A percentile compares a stretch with the other conserved stretches of the same genome.
Evolutionary conservation across 64 coral and sea anemone genomes (phyloP).

Genomic region (Acropora yongei): DNA sequence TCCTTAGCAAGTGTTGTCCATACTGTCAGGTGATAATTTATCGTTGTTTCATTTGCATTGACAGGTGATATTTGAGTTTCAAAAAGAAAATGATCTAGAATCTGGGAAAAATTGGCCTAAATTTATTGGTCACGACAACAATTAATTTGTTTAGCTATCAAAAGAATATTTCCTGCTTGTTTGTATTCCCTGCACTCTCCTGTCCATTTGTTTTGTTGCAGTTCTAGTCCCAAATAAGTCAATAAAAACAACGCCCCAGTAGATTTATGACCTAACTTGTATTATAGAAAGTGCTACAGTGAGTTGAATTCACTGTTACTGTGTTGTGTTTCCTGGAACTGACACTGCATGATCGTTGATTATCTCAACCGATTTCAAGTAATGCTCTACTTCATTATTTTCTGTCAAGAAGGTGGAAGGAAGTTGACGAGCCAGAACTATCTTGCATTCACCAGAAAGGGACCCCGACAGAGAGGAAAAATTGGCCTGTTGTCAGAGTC

Average conservation of each 20-base stretch:
- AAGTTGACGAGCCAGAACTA: not conserved
- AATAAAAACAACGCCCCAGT: too few relatives aligned
- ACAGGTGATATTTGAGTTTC: not conserved
- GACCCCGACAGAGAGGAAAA: slow-evolving; percentile 17
- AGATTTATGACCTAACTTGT: not conserved
- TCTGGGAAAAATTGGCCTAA: not conserved
- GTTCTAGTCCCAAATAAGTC: too few relatives aligned
- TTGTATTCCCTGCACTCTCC: not conserved
- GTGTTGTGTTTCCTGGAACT: not conserved
- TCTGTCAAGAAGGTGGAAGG: not conserved
- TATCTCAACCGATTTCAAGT: not conserved
- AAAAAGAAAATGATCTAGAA: not conserved
- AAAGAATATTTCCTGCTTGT: not conserved
- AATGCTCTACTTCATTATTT: not conserved
- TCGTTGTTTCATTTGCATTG: not conserved
- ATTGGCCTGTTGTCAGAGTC: slow-evolving; percentile 34
- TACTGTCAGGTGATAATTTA: not conserved
- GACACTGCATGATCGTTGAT: not conserved
- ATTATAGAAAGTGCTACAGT: not conserved
- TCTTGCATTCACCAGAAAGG: slow-evolving; percentile 50
- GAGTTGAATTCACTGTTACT: slow-evolving; percentile 1
- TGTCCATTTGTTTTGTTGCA: not conserved
- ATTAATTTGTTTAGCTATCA: not conserved
- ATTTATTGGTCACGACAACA: not conserved
- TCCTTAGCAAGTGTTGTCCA: not conserved